Evolutionary conservation across 2,113 vertebrate genomes (phyloP).

Genomic region (Podarcis raffonei): DNA sequence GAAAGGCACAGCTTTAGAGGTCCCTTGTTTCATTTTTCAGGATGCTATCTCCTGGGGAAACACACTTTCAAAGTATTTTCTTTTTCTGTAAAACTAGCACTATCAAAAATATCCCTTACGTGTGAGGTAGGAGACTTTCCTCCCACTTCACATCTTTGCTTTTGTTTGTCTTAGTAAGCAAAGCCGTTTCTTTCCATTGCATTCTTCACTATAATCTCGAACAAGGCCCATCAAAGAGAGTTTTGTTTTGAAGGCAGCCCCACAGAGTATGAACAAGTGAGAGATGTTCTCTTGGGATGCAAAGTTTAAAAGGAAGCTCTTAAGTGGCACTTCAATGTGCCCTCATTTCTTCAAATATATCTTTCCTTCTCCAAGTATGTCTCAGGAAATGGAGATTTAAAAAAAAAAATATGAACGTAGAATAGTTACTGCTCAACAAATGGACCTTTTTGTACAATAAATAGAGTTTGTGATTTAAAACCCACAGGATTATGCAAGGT

Average conservation of each 20-base stretch:
- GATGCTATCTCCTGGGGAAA: slow-evolving; percentile 20
- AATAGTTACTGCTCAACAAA: not conserved
- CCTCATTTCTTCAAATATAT: not conserved
- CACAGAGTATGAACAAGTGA: slow-evolving; percentile 23
- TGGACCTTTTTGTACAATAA: not conserved
- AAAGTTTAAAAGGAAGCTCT: slow-evolving; percentile 38
- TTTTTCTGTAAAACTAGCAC: slow-evolving; percentile 39
- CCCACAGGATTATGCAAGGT: too few species aligned
- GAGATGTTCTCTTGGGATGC: slow-evolving; percentile 31
- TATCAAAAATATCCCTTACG: slow-evolving; percentile 25
- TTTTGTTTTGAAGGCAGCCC: slow-evolving; percentile 53
- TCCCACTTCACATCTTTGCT: slow-evolving; percentile 15
- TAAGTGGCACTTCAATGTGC: slow-evolving; percentile 24
- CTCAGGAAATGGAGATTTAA: not conserved
- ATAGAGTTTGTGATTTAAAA: not conserved
- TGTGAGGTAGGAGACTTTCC: slow-evolving; percentile 29
- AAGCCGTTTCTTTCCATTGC: not conserved
- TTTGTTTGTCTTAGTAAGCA: slow-evolving; percentile 58
- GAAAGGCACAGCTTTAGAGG: slow-evolving; percentile 31
- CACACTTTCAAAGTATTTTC: slow-evolving; percentile 42
- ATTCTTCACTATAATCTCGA: slow-evolving; percentile 21
- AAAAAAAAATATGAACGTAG: not conserved
- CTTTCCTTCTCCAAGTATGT: not conserved
- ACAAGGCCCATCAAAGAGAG: slow-evolving; percentile 49
- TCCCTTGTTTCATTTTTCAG: not conserved